Base-by-base conservation (phyloP, 2,888 invertebrate species). In the Pseudolycoriella hygida region DNA sequence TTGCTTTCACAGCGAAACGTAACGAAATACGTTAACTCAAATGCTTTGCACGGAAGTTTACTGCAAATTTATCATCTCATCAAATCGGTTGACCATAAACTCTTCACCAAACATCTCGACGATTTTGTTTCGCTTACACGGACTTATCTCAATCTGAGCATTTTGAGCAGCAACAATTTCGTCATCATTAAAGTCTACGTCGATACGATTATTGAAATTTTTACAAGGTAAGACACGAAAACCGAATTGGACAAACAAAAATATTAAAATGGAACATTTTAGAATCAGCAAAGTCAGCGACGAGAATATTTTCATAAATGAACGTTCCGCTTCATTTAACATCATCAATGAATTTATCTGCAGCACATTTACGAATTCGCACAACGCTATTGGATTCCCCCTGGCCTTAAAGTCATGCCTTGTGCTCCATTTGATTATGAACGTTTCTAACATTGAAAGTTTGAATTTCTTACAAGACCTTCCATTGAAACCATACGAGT, bases 31-130 rank as follows among this genome's bases (percentile, higher is more conserved):
- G 8, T 25, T 4, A 25, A 42, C 15, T 30, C 39, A n/a, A 50
- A 50, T 31, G 25, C 31, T 2, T 30, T 43, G 3, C 50, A 50
- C 17, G 48, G 46, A 6, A 17, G 15, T 14, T 40, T 48, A 17
- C 40, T 50, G 11, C 47, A 48, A 38, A 47, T 48, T 15, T 32
- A 45, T 39, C 18, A 40, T 40, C 18, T 17, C 12, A 17, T 40
- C 18, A 5, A 19, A 40, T 40, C 17, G 3, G 15, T 14, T 14
- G 15, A 34, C 12, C 5, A 5, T 3, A 34, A 34, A 34, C 12
- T 14, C 15, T 14, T 34, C 11, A 4, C 34, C 12, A 34, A 34
- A 14, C 12, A 14, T 12, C 5, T 14, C 34, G 15, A 34, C 15
- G 34, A 34, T 14, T 34, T 34, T 12, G 15, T 14, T 4, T 14